A percentile compares a stretch with the other conserved stretches of the same genome.
These are phyloP conservation scores for Labroides dimidiatus DNA, from an alignment of 2,797 vertebrate species.

Conservation along the genomic window DNA sequence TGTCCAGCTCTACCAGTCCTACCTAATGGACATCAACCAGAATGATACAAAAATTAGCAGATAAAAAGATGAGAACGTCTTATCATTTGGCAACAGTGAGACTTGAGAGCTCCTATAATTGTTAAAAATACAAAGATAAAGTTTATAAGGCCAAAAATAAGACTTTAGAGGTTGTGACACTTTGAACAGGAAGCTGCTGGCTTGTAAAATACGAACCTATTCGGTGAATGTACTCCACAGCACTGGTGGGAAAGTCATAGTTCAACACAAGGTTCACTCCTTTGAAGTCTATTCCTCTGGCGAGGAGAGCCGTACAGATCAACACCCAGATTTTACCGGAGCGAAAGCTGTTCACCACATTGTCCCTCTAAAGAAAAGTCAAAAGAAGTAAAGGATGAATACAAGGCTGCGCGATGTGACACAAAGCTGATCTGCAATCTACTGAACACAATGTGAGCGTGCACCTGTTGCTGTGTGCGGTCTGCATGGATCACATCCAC, in stretches of 20 bases:
- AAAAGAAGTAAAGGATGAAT: neutral
- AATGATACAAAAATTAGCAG: neutral
- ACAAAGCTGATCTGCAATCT: neutral
- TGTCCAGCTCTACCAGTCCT: slow-evolving; percentile 96
- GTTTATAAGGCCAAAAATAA: neutral
- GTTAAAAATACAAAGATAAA: neutral
- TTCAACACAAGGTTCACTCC: slow-evolving; percentile 96
- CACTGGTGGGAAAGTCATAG: slow-evolving; percentile 95
- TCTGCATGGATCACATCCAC: slow-evolving; percentile 97
- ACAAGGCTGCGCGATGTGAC: neutral
- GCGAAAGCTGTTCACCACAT: slow-evolving; percentile 92
- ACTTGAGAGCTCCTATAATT: neutral
- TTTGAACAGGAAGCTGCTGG: neutral
- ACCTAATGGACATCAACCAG: slow-evolving; percentile 79
- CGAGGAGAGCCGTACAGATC: slow-evolving; percentile 94
- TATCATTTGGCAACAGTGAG: neutral
- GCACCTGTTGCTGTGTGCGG: slow-evolving; percentile 95
- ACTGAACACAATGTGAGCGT: neutral
- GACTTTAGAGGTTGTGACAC: neutral
- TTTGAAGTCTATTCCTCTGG: slow-evolving; percentile 98
- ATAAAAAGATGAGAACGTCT: neutral
- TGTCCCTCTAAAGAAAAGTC: slow-evolving; percentile 87
- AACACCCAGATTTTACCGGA: slow-evolving; percentile 97
- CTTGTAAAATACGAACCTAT: slow-evolving; percentile 85
- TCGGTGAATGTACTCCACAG: slow-evolving; percentile 96